Evolutionary conservation across 2,113 vertebrate species (phyloP).

Genomic region (Thryonomys swinderianus): DNA sequence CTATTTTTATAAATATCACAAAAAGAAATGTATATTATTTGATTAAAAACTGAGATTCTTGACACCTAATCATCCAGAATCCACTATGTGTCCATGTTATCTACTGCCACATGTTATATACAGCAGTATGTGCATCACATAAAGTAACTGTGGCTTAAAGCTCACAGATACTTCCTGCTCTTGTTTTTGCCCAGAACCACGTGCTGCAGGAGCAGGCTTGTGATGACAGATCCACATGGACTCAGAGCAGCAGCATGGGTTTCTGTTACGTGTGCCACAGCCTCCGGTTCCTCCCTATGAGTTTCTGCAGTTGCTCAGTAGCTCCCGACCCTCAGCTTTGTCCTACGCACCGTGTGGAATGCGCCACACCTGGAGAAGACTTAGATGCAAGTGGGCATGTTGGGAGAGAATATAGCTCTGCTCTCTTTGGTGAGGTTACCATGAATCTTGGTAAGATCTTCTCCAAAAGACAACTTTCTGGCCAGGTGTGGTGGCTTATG

Average conservation of each 20-base stretch:
- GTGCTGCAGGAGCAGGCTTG: neutral
- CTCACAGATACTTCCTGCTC: neutral
- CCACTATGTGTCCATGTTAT: fast-evolving
- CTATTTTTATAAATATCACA: neutral
- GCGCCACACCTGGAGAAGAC: neutral
- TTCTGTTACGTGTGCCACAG: neutral
- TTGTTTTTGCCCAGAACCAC: neutral
- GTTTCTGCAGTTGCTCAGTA: neutral
- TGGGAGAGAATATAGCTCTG: neutral
- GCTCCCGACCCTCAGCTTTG: too few relatives aligned
- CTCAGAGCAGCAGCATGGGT: neutral
- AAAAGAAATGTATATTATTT: neutral
- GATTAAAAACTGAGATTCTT: neutral
- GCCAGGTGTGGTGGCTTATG: too few relatives aligned
- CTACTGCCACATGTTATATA: neutral
- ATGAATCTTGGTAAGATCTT: neutral
- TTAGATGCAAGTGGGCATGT: fast-evolving
- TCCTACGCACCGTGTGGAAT: neutral
- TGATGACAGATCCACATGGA: neutral
- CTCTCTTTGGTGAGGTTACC: neutral
- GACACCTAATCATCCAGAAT: neutral
- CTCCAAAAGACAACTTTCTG: neutral
- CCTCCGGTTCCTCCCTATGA: neutral
- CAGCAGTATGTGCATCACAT: fast-evolving
- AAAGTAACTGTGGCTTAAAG: neutral